These are phyloP conservation scores for Naso thynnoides DNA, from an alignment of 2,797 vertebrate genomes.

Conservation along the genomic window DNA sequence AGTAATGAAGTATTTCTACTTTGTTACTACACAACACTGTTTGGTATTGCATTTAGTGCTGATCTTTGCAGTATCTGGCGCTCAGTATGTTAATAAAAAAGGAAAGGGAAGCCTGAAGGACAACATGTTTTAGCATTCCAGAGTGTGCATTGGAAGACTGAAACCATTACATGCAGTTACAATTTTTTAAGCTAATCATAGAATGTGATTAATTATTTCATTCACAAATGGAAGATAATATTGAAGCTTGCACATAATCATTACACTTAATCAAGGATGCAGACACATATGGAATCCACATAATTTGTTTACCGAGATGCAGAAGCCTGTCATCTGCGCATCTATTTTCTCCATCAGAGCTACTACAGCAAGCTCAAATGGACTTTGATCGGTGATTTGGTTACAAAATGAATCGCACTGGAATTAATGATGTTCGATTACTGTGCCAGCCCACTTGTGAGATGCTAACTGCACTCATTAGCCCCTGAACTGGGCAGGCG, in stretches of 20 bases:
- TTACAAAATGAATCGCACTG: constrained; percentile 71
- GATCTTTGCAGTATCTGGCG: too few relatives aligned
- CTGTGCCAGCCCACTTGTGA: constrained; percentile 61
- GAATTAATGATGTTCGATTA: constrained; percentile 80
- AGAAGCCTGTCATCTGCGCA: constrained; percentile 23
- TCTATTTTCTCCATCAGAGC: constrained; percentile 41
- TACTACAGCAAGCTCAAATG: constrained; percentile 48
- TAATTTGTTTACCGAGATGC: constrained; percentile 55
- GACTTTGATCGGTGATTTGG: constrained; percentile 75
- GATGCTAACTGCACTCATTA: constrained; percentile 80
- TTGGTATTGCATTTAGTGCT: neutral
- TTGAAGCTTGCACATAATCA: constrained; percentile 49
- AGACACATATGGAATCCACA: constrained; percentile 34
- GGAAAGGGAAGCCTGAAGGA: neutral
- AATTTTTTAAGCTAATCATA: constrained; percentile 16
- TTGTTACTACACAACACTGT: too few relatives aligned
- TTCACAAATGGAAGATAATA: constrained; percentile 37
- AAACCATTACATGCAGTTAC: neutral
- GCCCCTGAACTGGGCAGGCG: constrained; percentile 72
- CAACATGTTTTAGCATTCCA: neutral
- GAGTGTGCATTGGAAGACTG: neutral
- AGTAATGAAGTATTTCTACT: too few relatives aligned
- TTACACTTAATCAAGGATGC: constrained; percentile 51
- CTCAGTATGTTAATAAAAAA: neutral
- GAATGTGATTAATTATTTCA: constrained; percentile 24